Percentiles rank a stretch among this genome's conserved stretches.
phyloP scores from a whole-genome alignment of 2,797 vertebrate genomes.

The Erethizon dorsatum region DNA sequence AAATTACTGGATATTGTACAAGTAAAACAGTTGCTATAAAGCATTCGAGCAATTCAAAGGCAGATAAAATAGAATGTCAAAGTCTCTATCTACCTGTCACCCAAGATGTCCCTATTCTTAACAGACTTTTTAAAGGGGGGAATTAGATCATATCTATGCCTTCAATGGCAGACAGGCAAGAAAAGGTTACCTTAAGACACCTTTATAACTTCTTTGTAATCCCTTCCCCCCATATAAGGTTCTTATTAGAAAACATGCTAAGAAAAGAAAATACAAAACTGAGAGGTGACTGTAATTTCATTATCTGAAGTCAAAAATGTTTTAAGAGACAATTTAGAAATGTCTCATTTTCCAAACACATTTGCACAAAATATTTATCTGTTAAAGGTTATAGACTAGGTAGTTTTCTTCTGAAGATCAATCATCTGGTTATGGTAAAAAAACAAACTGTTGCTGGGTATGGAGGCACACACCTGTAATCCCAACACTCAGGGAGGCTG shows the following conservation, averaged over 20 bases:
- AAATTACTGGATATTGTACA: not conserved
- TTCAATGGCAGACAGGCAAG: not conserved
- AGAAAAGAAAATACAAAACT: slow-evolving; percentile 65
- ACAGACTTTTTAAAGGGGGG: not conserved
- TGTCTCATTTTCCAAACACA: not conserved
- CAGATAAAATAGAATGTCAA: not conserved
- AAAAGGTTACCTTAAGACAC: slow-evolving; percentile 20
- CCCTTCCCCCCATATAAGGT: not conserved
- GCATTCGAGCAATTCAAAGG: slow-evolving; percentile 31
- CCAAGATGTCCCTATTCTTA: not conserved
- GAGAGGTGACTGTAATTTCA: not conserved
- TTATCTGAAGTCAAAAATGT: not conserved
- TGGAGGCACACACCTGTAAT: not conserved
- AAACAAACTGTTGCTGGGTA: not conserved
- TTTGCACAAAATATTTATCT: slow-evolving; percentile 41
- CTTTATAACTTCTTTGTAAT: not conserved
- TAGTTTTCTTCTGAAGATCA: slow-evolving; percentile 64
- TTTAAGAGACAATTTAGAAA: slow-evolving; percentile 12
- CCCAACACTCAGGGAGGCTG: not conserved
- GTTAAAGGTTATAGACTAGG: slow-evolving; percentile 51
- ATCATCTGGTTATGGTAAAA: slow-evolving; percentile 54
- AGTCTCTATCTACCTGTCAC: not conserved
- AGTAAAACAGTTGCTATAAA: slow-evolving; percentile 20
- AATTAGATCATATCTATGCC: not conserved
- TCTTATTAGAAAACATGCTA: slow-evolving; percentile 56